Evolutionary conservation across 2,888 invertebrate species (phyloP).

Genomic region (Aspidapion aeneum): DNA sequence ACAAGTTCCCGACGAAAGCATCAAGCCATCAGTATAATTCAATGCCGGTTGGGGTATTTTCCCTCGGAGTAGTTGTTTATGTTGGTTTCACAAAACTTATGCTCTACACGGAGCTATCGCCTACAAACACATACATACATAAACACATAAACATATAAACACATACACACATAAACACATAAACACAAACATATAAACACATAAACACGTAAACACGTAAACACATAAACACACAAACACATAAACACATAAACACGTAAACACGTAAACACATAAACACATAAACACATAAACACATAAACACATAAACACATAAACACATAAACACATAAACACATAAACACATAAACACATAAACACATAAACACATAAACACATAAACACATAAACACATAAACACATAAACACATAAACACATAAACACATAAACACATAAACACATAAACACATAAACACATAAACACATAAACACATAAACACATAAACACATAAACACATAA

Average conservation of each 20-base stretch:
- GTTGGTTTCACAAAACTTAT: too few relatives aligned
- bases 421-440: background rate
- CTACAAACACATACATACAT: too few relatives aligned
- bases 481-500: background rate
- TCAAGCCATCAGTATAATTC: too few relatives aligned
- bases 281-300: background rate
- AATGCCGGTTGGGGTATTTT: too few relatives aligned
- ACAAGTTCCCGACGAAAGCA: too few relatives aligned
- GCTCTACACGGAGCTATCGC: too few relatives aligned
- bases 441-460: background rate
- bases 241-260: background rate
- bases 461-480: background rate
- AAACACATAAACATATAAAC: too few relatives aligned
- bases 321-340: background rate
- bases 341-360: background rate
- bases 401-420: background rate
- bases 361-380: background rate
- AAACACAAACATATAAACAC: background rate
- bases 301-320: background rate
- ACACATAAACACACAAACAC: background rate
- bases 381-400: background rate
- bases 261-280: background rate
- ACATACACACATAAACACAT: background rate
- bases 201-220: background rate
- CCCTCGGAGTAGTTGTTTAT: too few relatives aligned